A percentile compares a stretch with the other conserved stretches of the same genome.
Conservation (phyloP, 2,888 invertebrate species). For the Agriopis marginaria region DNA sequence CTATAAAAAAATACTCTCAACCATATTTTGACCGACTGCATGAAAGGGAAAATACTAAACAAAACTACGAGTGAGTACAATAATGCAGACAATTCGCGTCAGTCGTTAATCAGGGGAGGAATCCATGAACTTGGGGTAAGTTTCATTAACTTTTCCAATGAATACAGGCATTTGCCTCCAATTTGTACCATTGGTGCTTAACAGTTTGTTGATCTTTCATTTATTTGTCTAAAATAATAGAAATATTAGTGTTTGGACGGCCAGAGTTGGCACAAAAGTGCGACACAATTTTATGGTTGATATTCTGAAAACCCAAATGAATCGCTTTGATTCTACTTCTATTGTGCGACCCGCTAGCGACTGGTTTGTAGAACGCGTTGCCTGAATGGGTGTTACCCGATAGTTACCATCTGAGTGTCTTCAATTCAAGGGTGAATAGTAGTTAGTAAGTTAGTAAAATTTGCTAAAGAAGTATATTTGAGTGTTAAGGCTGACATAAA, state of each 20-base stretch:
- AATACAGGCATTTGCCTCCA: slow-evolving; percentile 78
- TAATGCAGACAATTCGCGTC: slow-evolving; percentile 53
- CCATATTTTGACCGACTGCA: background rate
- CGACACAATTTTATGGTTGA: slow-evolving; percentile 53
- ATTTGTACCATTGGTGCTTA: slow-evolving; percentile 66
- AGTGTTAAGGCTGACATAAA: too few relatives aligned
- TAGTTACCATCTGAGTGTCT: too few relatives aligned
- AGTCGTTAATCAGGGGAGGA: slow-evolving; percentile 57
- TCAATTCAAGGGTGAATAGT: too few relatives aligned
- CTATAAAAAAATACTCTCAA: background rate
- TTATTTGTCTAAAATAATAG: background rate
- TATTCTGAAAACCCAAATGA: too few relatives aligned
- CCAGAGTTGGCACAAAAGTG: too few relatives aligned
- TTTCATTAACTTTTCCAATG: slow-evolving; percentile 84
- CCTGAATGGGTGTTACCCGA: too few relatives aligned
- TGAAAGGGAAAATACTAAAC: background rate
- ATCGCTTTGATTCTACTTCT: too few relatives aligned
- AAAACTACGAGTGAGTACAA: slow-evolving; percentile 38
- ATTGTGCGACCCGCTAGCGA: too few relatives aligned
- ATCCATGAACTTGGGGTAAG: slow-evolving; percentile 72
- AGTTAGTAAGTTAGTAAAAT: too few relatives aligned
- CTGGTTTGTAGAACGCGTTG: too few relatives aligned
- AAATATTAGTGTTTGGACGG: too few relatives aligned
- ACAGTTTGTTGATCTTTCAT: slow-evolving; percentile 54
- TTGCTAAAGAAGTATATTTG: too few relatives aligned